phyloP scores from a whole-genome alignment of 1,140 invertebrate genomes.

The Cotesia chilonis region DNA sequence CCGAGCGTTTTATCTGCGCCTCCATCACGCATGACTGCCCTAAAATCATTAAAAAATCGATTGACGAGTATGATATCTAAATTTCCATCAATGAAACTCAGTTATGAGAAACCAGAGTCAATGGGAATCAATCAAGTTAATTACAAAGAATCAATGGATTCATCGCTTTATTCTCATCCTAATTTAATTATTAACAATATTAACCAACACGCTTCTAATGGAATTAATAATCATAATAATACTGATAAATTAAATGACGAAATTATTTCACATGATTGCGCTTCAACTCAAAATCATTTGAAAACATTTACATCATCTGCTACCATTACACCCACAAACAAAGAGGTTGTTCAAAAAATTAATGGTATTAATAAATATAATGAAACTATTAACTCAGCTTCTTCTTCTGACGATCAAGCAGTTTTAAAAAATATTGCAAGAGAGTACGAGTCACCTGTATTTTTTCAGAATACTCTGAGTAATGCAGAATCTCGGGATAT shows the following conservation, averaged over 20 bases:
- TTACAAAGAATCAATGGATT: slow-evolving; percentile 12
- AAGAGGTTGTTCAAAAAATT: slow-evolving; percentile 1
- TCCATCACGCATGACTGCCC: slow-evolving; percentile 34
- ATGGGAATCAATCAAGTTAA: neutral
- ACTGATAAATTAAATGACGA: slow-evolving; percentile 4
- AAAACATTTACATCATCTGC: slow-evolving; percentile 10
- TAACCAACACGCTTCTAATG: neutral
- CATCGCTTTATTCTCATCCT: neutral
- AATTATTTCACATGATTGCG: neutral
- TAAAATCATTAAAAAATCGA: slow-evolving; percentile 37
- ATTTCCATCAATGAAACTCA: slow-evolving; percentile 32
- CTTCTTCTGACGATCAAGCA: slow-evolving; percentile 7
- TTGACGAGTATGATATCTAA: slow-evolving; percentile 42
- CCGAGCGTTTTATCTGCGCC: neutral
- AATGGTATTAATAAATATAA: slow-evolving; percentile 13
- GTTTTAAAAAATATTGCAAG: no score
- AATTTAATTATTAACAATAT: neutral
- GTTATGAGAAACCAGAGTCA: slow-evolving; percentile 9
- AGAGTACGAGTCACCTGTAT: slow-evolving; percentile 23
- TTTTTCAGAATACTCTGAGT: slow-evolving; percentile 25
- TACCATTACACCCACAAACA: slow-evolving; percentile 4
- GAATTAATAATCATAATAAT: slow-evolving; percentile 11
- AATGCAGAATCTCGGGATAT: slow-evolving; percentile 9
- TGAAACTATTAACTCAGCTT: neutral
- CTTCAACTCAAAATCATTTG: slow-evolving; percentile 14